phyloP scores from a whole-genome alignment of 2,113 vertebrate species.

The Herpetotheres cachinnans region DNA sequence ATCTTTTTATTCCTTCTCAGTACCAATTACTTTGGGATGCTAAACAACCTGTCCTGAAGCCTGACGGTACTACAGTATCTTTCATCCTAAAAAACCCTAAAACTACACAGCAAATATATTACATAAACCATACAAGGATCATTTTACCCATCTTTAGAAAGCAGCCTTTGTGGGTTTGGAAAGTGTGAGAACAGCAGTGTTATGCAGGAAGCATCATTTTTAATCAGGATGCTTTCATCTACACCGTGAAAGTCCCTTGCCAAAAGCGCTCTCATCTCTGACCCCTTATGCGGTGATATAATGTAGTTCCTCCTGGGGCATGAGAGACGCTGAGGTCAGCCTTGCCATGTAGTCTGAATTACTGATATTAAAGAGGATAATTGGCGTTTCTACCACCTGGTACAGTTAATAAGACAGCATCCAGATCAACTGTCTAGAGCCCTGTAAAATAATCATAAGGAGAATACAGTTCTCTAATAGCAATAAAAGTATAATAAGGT shows the following conservation, averaged over 20 bases:
- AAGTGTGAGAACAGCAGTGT: constrained; percentile 36
- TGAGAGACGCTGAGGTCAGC: constrained; percentile 50
- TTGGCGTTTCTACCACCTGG: constrained; percentile 56
- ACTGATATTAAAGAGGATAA: constrained; percentile 60
- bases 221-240: constrained; percentile 58
- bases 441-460: constrained; percentile 60
- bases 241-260: constrained; percentile 13
- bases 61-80: background rate
- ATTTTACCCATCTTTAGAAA: constrained; percentile 50
- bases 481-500: constrained; percentile 58
- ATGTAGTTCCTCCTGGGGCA: constrained; percentile 24
- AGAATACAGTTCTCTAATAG: constrained; percentile 43
- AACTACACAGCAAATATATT: constrained; percentile 31
- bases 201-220: constrained; percentile 49
- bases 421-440: constrained; percentile 57
- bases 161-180: constrained; percentile 39
- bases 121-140: constrained; percentile 41
- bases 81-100: constrained; percentile 32
- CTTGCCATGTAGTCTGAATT: constrained; percentile 41
- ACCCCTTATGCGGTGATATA: constrained; percentile 25
- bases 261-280: constrained; percentile 53
- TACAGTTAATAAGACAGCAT: constrained; percentile 52
- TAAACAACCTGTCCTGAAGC: constrained; percentile 23
- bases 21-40: constrained; percentile 17
- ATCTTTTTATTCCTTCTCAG: constrained; percentile 4